Evolutionary conservation across 2,113 vertebrate species (phyloP), one percentile per base, ranked within the genome.

Genomic region (Toxotes jaculatrix): DNA sequence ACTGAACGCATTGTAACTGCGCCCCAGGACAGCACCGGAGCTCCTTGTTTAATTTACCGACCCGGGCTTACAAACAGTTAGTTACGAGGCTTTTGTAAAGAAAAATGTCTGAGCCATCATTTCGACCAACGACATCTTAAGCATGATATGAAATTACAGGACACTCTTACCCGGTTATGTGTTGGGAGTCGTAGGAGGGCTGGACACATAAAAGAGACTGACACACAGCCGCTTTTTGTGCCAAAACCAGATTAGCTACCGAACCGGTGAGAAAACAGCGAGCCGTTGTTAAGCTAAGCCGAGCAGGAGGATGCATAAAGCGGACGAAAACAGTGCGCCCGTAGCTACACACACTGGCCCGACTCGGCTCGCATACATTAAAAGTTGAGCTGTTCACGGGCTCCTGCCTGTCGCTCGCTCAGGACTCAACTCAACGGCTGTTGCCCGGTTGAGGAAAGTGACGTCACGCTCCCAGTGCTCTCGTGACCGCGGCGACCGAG

Each of bases 401-500:
- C 75, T 89, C 87, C 72, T 42, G 83, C 21, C 49, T 5, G 47
- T 43, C 75, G 76, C 66, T 57, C 47, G 67, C 77, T 82, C 84
- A 59, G 77, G 83, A 85, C 83, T 83, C 80, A 10, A 19, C 53
- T 43, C 45, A 42, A 74, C 77, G 79, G 90, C 93, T 87, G 90
- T 73, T 90, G 87, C 85, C 93, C 83, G 90, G 86, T 90, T 90
- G 82, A 81, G 87, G 80, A 78, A 68, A 87, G 77, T 95, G 94
- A 95, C 94, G 94, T 95, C 95, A 95, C 86, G 70, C 47, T 1
- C 65, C 82, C 40, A 6, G 34, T 27, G 87, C 90, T 88, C 87
- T 80, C 88, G 90, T 87, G 91, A 90, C 87, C 86, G 78, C 71
- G 61, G 69, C 9, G 63, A 67, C 55, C 76, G 45, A 85, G 77